Evolutionary conservation across 2,888 invertebrate genomes (phyloP).

Genomic region (Volucella inanis): DNA sequence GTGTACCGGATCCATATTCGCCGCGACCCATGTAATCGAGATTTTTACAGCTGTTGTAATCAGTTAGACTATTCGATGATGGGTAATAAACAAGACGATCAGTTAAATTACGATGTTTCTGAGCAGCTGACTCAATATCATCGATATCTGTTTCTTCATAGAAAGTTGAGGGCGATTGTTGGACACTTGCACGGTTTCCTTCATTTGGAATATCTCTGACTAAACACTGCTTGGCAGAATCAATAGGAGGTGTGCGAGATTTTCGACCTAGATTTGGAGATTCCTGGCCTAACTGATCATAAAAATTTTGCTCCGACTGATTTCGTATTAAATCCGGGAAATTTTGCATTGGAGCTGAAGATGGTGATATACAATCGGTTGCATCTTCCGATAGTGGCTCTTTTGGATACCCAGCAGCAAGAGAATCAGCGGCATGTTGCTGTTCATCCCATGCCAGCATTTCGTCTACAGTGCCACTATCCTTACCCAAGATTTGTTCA

Average conservation of each 20-base stretch:
- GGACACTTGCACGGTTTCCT: slow-evolving; percentile 10
- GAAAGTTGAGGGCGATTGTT: slow-evolving; percentile 29
- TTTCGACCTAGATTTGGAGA: slow-evolving; percentile 42
- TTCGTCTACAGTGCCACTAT: slow-evolving; percentile 78
- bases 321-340: slow-evolving; percentile 67
- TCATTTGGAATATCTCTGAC: slow-evolving; percentile 10
- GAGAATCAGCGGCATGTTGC: slow-evolving; percentile 78
- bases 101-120: slow-evolving; percentile 84
- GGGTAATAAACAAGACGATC: slow-evolving; percentile 93
- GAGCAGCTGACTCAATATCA: slow-evolving; percentile 75
- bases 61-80: slow-evolving; percentile 84
- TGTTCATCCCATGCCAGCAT: slow-evolving; percentile 79
- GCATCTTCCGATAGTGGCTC: not conserved
- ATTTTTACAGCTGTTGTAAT: slow-evolving; percentile 80
- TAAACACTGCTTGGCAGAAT: not conserved
- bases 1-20: slow-evolving; percentile 50
- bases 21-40: slow-evolving; percentile 79
- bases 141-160: slow-evolving; percentile 78
- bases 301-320: slow-evolving; percentile 66
- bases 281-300: slow-evolving; percentile 41
- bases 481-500: slow-evolving; percentile 73
- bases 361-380: slow-evolving; percentile 33
- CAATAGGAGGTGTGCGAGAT: slow-evolving; percentile 9
- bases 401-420: slow-evolving; percentile 25
- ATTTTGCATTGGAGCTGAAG: slow-evolving; percentile 59